These are phyloP conservation scores for Nothoprocta perdicaria DNA, from an alignment of 2,113 vertebrate genomes.

Conservation along the genomic window DNA sequence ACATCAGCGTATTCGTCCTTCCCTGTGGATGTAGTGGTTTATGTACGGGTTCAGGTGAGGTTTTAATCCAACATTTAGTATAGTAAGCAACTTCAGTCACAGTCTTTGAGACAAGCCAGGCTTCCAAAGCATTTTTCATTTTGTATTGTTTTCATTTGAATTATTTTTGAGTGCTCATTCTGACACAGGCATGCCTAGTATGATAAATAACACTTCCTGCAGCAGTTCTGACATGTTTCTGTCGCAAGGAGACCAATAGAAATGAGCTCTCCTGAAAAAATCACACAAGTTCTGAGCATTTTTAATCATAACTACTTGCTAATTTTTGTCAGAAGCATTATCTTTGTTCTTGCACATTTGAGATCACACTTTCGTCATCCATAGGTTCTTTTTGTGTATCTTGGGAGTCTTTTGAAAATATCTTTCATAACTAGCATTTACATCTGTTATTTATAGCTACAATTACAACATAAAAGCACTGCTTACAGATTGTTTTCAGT, in stretches of 20 bases:
- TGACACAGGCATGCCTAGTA: neutral
- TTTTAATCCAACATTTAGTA: neutral
- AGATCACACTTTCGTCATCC: neutral
- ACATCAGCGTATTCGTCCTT: conserved; percentile 95
- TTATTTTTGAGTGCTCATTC: neutral
- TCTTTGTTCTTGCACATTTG: neutral
- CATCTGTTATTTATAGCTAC: neutral
- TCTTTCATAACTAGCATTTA: neutral
- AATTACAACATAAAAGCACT: neutral
- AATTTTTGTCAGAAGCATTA: too few species aligned
- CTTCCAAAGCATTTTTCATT: neutral
- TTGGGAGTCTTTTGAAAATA: neutral
- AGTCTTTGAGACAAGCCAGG: neutral
- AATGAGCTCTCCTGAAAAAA: neutral
- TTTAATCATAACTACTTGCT: neutral
- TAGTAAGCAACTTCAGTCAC: neutral
- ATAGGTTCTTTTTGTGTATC: neutral
- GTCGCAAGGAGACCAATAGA: neutral
- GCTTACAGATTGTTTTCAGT: neutral
- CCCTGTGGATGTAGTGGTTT: conserved; percentile 97
- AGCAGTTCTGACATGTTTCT: neutral
- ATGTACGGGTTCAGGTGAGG: conserved; percentile 95
- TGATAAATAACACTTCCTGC: neutral
- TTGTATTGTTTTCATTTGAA: neutral
- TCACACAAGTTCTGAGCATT: neutral